Evolutionary conservation across 2,113 vertebrate genomes (phyloP).

Genomic region (Poecile atricapillus): DNA sequence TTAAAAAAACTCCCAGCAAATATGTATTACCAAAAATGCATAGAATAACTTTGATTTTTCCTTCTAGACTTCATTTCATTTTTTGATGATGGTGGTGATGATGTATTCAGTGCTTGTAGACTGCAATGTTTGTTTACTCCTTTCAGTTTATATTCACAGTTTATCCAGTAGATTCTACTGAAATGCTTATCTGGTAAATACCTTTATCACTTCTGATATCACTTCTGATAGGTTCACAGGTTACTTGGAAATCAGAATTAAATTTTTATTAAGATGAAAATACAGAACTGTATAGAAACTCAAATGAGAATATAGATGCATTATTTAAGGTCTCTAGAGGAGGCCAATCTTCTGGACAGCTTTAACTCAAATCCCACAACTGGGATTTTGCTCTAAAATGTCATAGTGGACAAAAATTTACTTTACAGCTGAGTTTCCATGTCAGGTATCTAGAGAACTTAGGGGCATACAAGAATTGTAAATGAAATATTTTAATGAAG

Average conservation of each 20-base stretch:
- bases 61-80: background rate
- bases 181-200: background rate
- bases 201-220: background rate
- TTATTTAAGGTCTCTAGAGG: background rate
- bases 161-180: background rate
- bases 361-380: background rate
- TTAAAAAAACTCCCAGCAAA: background rate
- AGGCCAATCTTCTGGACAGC: background rate
- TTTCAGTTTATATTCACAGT: background rate
- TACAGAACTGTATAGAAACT: background rate
- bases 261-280: background rate
- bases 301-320: background rate
- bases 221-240: background rate
- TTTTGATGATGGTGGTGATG: background rate
- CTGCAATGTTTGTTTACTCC: background rate
- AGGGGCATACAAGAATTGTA: background rate
- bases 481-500: constrained; percentile 39
- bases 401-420: background rate
- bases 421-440: background rate
- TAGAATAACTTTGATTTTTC: background rate
- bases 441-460: background rate
- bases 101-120: background rate
- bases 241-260: background rate
- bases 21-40: background rate
- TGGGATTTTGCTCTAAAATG: background rate